Base-by-base conservation (phyloP, 2,888 invertebrate species). In the Chirona hameri region DNA sequence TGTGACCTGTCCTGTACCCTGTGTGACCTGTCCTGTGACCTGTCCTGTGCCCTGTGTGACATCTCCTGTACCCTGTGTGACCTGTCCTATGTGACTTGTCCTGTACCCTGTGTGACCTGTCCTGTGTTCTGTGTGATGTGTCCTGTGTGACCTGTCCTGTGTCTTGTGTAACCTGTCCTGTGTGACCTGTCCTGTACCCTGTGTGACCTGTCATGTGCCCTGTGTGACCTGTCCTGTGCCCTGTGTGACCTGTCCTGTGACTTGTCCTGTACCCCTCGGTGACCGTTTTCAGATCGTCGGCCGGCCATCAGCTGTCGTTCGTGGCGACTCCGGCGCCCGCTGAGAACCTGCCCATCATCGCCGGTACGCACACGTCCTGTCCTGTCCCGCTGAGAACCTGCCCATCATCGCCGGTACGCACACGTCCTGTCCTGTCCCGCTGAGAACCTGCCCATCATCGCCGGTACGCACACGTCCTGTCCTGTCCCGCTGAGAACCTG, bases 321-420 rank as follows among this genome's bases (percentile, higher is more conserved):
- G 18, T 29, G 72, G 31, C 18, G 18, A 14, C 72, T 10, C 29
- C 72, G 15, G 4, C 72, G 1, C 29, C 72, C 29, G 29, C 31
- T 18, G 72, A 72, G 18, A 72, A 72, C 72, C 72, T 72, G 29
- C 72, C 72, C 72, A 72, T 29, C 72, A 31, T 72, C 31, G 29
- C 31, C 72, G 72, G 72, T 72, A 72, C 31, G n/a, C 5, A 9
- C 39, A 39, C 39, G 39, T 39, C 39, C 39, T n/a, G n/a, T n/a
- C 39, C 39, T 39, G 39, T 39, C 39, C 39, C 29, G 29, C 31
- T 18, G 72, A 72, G 18, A 72, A 72, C 72, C 72, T 72, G 29
- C 72, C 72, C 72, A 72, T 29, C 72, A 31, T 72, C 31, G 29
- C 31, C 72, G 72, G 72, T 72, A 72, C 31, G n/a, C 5, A 9